A percentile compares a stretch with the other conserved stretches of the same genome.
Evolutionary conservation across 2,797 vertebrate genomes (phyloP).

Genomic region (Meriones psammophilus): DNA sequence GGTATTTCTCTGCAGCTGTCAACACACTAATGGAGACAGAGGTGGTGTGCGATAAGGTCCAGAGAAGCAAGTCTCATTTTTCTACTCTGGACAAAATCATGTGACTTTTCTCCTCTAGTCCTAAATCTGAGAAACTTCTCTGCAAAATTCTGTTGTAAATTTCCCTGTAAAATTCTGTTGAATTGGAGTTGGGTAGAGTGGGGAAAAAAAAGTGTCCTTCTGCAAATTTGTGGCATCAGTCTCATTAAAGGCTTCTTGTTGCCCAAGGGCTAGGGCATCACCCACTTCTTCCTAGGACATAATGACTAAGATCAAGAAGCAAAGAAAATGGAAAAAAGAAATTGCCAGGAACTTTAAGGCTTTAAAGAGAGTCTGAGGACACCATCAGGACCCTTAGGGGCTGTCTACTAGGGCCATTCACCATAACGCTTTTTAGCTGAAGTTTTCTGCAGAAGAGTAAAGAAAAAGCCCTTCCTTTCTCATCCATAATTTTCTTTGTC

Average conservation of each 20-base stretch:
- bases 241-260: slow-evolving; percentile 3
- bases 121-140: background rate
- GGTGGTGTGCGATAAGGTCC: background rate
- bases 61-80: slow-evolving; percentile 23
- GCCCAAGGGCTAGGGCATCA: background rate
- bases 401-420: background rate
- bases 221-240: background rate
- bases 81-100: background rate
- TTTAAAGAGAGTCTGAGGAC: background rate
- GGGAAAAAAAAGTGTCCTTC: background rate
- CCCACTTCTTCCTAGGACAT: background rate
- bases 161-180: background rate
- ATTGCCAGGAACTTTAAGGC: background rate
- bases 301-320: slow-evolving; percentile 20
- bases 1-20: background rate
- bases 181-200: background rate
- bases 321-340: slow-evolving; percentile 23
- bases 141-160: slow-evolving; percentile 5
- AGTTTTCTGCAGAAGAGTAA: slow-evolving; percentile 53
- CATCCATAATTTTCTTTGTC: background rate
- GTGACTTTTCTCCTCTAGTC: background rate
- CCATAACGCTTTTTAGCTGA: background rate
- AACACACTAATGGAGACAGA: background rate
- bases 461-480: background rate
- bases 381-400: background rate